Evolutionary conservation across 2,888 invertebrate genomes (phyloP), one percentile per base, ranked within the genome.

Genomic region (Taphrorychus bicolor): DNA sequence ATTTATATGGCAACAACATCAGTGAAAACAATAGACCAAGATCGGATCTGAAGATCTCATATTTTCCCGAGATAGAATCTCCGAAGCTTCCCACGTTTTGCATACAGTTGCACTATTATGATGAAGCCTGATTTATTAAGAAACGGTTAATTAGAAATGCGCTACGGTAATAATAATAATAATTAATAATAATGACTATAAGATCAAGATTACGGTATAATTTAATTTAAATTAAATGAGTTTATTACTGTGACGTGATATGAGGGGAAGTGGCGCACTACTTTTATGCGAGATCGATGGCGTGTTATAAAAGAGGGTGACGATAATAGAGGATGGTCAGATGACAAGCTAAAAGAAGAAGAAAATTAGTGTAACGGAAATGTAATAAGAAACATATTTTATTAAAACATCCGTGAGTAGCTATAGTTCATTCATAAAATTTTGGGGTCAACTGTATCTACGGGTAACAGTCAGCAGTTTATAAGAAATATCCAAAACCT

Each of bases 51-150:
- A 24, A 66, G 59, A 70, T 70, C 66, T 70, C 65, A 66, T 70
- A 56, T 59, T 70, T 65, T 53, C 45, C 24, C 22, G 24, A 49
- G 63, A 59, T 66, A 59, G 54, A 59, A 66, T 66, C 65, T 45
- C 53, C 7, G 18, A 23, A 14, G 61, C 63, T 70, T 70, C 70
- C 66, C 70, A 70, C 70, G 70, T 63, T 70, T 70, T 66, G 66
- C 70, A 70, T 70, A 66, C 66, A 40, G 32, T 61, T 67, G 66
- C 66, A 57, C 21, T 53, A 57, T 21, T 57, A 21, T 11, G 17
- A 51, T 51, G 16, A n/a, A 45, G 53, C 24, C 48, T 59, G 49
- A 68, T 54, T 68, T 68, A 68, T 68, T 68, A 68, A 63, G 54
- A 63, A 59, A 59, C 58, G 16, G 61, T 62, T 62, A 67, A 67